Conservation (phyloP, 64 coral and sea anemone genomes). For the Catalaphyllia jardinei region DNA sequence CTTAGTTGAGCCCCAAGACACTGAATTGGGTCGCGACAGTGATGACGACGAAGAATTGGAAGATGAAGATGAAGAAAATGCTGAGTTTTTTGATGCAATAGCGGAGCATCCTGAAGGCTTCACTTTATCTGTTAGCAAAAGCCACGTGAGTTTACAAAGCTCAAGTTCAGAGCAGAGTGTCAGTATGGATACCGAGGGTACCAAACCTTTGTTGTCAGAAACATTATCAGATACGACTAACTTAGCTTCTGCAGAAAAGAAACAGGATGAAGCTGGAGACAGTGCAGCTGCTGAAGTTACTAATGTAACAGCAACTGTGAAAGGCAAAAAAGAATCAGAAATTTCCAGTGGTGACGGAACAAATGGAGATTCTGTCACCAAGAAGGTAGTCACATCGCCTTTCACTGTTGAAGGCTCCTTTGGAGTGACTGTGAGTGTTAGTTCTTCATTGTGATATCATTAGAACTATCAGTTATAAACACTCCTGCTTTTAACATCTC, state of each 20-base stretch:
- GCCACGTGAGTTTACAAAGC: conserved; percentile 87
- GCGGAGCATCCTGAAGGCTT: conserved; percentile 88
- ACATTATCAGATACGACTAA: background rate
- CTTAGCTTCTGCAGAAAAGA: background rate
- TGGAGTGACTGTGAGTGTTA: background rate
- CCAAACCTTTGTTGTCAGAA: conserved; percentile 43
- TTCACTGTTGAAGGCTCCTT: conserved; percentile 30
- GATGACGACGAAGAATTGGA: conserved; percentile 69
- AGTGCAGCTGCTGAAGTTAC: background rate
- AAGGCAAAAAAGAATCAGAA: background rate
- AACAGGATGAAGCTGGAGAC: background rate
- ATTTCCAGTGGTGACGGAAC: background rate
- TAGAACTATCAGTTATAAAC: background rate
- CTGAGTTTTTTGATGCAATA: conserved; percentile 97
- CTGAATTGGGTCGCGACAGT: conserved; percentile 63
- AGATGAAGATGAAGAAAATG: conserved; percentile 66
- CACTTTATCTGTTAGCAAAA: conserved; percentile 59
- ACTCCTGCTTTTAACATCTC: background rate
- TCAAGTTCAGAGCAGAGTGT: conserved; percentile 69
- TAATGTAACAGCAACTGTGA: background rate
- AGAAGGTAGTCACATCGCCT: background rate
- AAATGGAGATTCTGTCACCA: background rate
- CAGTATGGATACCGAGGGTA: conserved; percentile 1
- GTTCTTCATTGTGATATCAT: background rate
- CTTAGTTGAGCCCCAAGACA: conserved; percentile 32